phyloP scores from a whole-genome alignment of 2,888 invertebrate species.

The Oeneis ivallda region DNA sequence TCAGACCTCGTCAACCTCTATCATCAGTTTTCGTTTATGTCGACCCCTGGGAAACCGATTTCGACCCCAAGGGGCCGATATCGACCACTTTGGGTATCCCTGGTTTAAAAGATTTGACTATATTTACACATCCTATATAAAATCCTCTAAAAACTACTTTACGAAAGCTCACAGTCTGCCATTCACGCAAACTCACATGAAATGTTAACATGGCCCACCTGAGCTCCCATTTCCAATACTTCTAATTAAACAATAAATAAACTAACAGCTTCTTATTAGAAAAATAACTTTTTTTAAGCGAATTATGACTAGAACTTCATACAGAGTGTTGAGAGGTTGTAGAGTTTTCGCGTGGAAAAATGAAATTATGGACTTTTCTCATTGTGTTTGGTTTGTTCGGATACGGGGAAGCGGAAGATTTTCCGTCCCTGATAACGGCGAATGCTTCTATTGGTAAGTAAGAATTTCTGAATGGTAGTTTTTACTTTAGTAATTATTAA shows the following conservation, averaged over 20 bases:
- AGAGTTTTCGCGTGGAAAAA: constrained; percentile 48
- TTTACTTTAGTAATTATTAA: background rate
- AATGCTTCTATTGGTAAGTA: constrained; percentile 84
- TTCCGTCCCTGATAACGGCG: constrained; percentile 86
- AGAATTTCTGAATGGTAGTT: background rate
- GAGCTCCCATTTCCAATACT: constrained; percentile 37
- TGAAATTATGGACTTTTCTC: constrained; percentile 55
- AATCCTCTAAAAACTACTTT: constrained; percentile 34
- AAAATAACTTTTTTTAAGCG: constrained; percentile 38
- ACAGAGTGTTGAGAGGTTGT: constrained; percentile 40
- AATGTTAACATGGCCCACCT: constrained; percentile 63
- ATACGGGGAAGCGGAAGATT: constrained; percentile 77
- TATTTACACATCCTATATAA: constrained; percentile 40
- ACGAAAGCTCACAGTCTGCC: constrained; percentile 36
- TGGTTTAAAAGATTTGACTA: background rate
- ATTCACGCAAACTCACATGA: constrained; percentile 47
- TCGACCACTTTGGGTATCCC: background rate
- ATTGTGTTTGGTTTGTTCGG: constrained; percentile 49
- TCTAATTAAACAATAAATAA: constrained; percentile 56
- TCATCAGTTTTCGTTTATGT: too few species aligned
- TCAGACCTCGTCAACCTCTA: too few species aligned
- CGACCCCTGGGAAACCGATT: too few species aligned
- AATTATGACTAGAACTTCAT: constrained; percentile 63
- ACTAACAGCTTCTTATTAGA: constrained; percentile 42
- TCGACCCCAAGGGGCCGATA: too few species aligned